A percentile compares a stretch with the other conserved stretches of the same genome.
Conservation (phyloP, 64 coral and sea anemone species). For the Acropora yongei region DNA sequence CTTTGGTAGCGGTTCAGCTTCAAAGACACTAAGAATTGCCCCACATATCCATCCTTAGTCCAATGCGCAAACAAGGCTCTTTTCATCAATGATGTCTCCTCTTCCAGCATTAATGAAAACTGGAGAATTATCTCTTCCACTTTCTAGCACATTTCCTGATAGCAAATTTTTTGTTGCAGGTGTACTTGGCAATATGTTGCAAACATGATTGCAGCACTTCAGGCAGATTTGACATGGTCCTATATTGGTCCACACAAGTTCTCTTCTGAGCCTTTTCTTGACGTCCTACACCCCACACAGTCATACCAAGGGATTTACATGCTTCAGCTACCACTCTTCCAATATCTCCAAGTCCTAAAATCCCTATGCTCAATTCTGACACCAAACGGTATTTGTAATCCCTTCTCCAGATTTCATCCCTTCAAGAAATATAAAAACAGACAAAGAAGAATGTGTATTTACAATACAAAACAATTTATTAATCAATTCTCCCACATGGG, state of each 20-base stretch:
- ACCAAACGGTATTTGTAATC: slow-evolving; percentile 41
- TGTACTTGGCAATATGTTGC: slow-evolving; percentile 89
- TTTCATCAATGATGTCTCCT: slow-evolving; percentile 83
- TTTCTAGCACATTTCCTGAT: slow-evolving; percentile 78
- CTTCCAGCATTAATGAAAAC: slow-evolving; percentile 91
- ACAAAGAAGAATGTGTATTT: background rate
- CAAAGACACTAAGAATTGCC: slow-evolving; percentile 91
- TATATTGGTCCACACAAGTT: slow-evolving; percentile 71
- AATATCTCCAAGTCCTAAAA: slow-evolving; percentile 91
- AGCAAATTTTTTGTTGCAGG: slow-evolving; percentile 72
- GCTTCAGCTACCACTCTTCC: slow-evolving; percentile 74
- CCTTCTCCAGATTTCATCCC: slow-evolving; percentile 15
- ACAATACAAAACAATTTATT: too few species aligned
- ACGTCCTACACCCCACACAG: slow-evolving; percentile 72
- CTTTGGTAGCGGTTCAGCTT: slow-evolving; percentile 79
- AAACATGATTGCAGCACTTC: slow-evolving; percentile 80
- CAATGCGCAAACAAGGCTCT: slow-evolving; percentile 69
- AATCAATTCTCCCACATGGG: too few species aligned
- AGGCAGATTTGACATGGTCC: slow-evolving; percentile 32
- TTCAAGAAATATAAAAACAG: background rate
- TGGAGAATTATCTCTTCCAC: slow-evolving; percentile 67
- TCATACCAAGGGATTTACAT: slow-evolving; percentile 87
- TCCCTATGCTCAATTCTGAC: slow-evolving; percentile 78
- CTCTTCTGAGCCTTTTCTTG: slow-evolving; percentile 17
- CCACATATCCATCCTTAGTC: slow-evolving; percentile 87